phyloP scores from a whole-genome alignment of 2,888 invertebrate species.

The Agapostemon virescens region DNA sequence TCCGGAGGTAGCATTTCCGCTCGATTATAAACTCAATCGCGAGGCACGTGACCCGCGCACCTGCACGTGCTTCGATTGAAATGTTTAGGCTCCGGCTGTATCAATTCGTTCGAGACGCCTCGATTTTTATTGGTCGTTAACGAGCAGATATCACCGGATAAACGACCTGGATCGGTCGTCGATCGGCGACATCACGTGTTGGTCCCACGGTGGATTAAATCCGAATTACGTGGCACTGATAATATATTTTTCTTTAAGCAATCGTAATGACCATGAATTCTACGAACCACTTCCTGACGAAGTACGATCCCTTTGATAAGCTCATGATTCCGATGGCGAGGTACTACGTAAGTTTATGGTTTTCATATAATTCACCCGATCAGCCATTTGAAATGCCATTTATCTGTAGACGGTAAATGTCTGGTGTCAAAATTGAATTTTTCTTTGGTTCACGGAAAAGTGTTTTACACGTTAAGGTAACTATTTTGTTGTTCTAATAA shows the following conservation, averaged over 20 bases:
- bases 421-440: no score
- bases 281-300: neutral
- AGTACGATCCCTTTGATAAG: neutral
- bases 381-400: no score
- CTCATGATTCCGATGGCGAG: no score
- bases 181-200: neutral
- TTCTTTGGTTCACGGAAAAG: no score
- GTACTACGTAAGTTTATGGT: no score
- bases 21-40: neutral
- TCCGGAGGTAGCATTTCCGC: neutral
- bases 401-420: no score
- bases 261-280: neutral
- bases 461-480: no score
- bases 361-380: no score
- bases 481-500: no score
- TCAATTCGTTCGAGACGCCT: neutral
- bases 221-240: neutral
- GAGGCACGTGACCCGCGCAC: neutral
- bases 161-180: neutral
- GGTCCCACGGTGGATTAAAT: neutral
- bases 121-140: constrained; percentile 16
- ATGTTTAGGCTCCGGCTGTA: neutral
- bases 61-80: constrained; percentile 14
- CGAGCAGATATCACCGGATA: constrained; percentile 3
- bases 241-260: neutral